Evolutionary conservation across 2,888 invertebrate species (phyloP), one percentile per base, ranked within the genome.

Genomic region (Lordiphosa fenestrarum): DNA sequence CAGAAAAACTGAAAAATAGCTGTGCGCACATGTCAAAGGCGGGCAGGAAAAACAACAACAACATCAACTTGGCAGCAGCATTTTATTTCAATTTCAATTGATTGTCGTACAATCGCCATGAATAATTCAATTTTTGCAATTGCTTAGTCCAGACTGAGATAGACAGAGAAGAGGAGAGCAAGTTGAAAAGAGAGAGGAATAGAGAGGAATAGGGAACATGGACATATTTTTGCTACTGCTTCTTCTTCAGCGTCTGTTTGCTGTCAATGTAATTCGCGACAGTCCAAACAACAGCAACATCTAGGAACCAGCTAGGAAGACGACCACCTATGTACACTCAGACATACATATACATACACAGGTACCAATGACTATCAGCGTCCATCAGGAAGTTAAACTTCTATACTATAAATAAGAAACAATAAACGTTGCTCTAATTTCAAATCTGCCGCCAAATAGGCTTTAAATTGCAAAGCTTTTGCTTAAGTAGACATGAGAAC

Each of bases 21-120:
- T 83, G 61, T 80, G 80, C 76, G 78, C 80, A 84, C 82, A 77
- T 84, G 77, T 84, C 82, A 81, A 76, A 68, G 69, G 69, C 80
- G 66, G 71, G 46, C 57, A 58, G 42, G 57, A 65, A 38, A 44
- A 59, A 37, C 47, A 52, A 50, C 53, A 58, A 46, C 54, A 65
- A 46, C 72, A 66, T 53, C 69, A 52, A 64, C 59, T 84, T 76
- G 73, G 81, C 72, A 82, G 78, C 70, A 76, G 86, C 74, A 75
- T 82, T 80, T 83, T 84, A 87, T 87, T 86, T 88, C 87, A 87
- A 87, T 87, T 87, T 85, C 88, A 87, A 87, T 87, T 87, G 87
- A 87, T 87, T 87, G 87, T 88, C 88, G 86, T 81, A 87, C 87
- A 87, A 87, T 87, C 87, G 87, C 87, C 87, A 87, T 87, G 87